These are phyloP conservation scores for Calephelis virginiensis DNA, from an alignment of 1,140 invertebrate genomes.

Conservation along the genomic window DNA sequence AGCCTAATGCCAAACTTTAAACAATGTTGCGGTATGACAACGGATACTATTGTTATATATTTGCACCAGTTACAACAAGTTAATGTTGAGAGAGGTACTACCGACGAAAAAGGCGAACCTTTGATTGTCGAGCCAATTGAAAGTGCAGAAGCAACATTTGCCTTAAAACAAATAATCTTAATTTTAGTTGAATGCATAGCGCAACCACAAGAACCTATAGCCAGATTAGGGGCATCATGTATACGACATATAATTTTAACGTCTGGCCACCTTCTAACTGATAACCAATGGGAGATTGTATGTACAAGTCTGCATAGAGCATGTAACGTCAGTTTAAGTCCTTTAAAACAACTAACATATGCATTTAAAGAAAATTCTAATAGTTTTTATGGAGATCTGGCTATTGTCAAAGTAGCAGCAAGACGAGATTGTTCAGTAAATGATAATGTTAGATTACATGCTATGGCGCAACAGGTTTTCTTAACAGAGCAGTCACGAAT, in stretches of 20 bases:
- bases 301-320: slow-evolving; percentile 88
- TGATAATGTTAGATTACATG: slow-evolving; percentile 89
- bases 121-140: slow-evolving; percentile 68
- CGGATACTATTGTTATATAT: slow-evolving; percentile 94
- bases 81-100: slow-evolving; percentile 54
- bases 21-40: slow-evolving; percentile 94
- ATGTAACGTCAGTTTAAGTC: slow-evolving; percentile 89
- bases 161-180: slow-evolving; percentile 91
- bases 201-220: slow-evolving; percentile 91
- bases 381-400: slow-evolving; percentile 95
- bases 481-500: slow-evolving; percentile 79
- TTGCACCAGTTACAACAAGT: slow-evolving; percentile 75
- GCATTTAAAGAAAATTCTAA: slow-evolving; percentile 93
- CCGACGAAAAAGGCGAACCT: slow-evolving; percentile 55
- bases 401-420: slow-evolving; percentile 95
- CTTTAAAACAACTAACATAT: slow-evolving; percentile 90
- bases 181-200: slow-evolving; percentile 94
- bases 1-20: slow-evolving; percentile 92
- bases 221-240: slow-evolving; percentile 94
- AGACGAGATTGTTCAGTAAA: slow-evolving; percentile 89
- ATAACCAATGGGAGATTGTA: slow-evolving; percentile 91
- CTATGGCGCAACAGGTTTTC: slow-evolving; percentile 91
- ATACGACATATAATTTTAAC: slow-evolving; percentile 92
- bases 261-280: slow-evolving; percentile 88
- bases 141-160: slow-evolving; percentile 84